Evolutionary conservation across 1,140 invertebrate genomes (phyloP).

Genomic region (Ephestia elutella): DNA sequence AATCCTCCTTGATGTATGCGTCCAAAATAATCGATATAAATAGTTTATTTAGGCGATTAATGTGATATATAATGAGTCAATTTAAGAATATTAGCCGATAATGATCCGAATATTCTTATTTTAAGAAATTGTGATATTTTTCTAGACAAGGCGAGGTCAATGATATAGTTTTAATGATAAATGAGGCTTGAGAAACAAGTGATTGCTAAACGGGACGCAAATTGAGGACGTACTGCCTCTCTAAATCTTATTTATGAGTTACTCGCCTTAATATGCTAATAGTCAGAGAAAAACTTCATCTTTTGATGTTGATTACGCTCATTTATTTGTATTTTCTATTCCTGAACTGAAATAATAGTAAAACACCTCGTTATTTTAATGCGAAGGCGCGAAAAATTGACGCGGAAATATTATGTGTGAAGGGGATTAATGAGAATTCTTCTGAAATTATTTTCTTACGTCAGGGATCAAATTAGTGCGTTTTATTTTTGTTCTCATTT

Average conservation of each 20-base stretch:
- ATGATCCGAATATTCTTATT: background rate
- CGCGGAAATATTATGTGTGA: constrained; percentile 25
- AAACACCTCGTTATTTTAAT: constrained; percentile 47
- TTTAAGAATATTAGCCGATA: constrained; percentile 8
- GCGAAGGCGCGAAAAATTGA: constrained; percentile 31
- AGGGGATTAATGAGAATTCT: constrained; percentile 28
- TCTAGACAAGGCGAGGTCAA: constrained; percentile 34
- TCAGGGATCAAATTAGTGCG: background rate
- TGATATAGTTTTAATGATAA: constrained; percentile 60
- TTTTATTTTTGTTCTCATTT: background rate
- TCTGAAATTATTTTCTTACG: constrained; percentile 1
- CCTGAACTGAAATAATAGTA: constrained; percentile 34
- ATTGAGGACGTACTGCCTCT: constrained; percentile 56
- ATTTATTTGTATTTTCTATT: constrained; percentile 52
- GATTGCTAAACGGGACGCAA: constrained; percentile 59
- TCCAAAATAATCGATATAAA: constrained; percentile 21
- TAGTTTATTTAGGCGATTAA: constrained; percentile 14
- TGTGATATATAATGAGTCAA: constrained; percentile 15
- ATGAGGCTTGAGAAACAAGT: constrained; percentile 58
- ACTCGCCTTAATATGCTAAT: constrained; percentile 58
- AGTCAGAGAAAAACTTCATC: constrained; percentile 44
- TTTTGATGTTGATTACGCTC: constrained; percentile 61
- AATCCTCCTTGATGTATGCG: constrained; percentile 43
- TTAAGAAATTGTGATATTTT: constrained; percentile 16
- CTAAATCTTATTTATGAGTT: constrained; percentile 63